Base-by-base conservation (phyloP, 2,888 invertebrate species). In the Saturnia japonica region DNA sequence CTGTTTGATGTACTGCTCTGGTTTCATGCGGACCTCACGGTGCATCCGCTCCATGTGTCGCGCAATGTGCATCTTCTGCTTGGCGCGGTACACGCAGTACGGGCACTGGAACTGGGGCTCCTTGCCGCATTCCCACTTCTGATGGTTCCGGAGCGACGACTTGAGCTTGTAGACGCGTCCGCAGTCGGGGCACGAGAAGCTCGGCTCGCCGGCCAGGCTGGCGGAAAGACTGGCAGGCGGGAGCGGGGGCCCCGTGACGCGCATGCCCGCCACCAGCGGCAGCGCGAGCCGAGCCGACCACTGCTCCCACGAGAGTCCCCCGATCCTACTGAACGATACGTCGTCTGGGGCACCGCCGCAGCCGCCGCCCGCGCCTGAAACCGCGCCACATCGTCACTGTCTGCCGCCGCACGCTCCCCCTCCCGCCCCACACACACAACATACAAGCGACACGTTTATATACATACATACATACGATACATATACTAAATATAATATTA, bases 111-210 rank as follows among this genome's bases (percentile, higher is more conserved):
- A 97, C 89, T 97, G 97, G 28, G 97, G 97, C 89, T 97, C 97
- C 88, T 97, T 97, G 84, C 97, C 97, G 89, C 97, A 97, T 90
- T 97, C 97, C 97, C 97, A 97, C 89, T 97, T 97, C 94, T 97
- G 96, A 86, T 97, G 97, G 88, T 97, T 97, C 74, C 97, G 95
- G 82, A 97, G 92, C 73, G 97, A 97, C 79, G 97, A 97, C 91
- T 97, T 97, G 78, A 97, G 95, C 89, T 97, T 97, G 93, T 98
- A 98, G 75, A 97, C 96, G 77, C 97, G 95, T 74, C 97, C 97
- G 91, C 98, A 98, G 82, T 97, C 97, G 71, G 96, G 96, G 90
- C 97, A 97, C 72, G 96, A 95, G 95, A 97, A 97, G 84, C 95
- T 94, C 76, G 95, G 94, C 77, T 95, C 95, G 85, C 88, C 94